Conservation (phyloP, 2,113 vertebrate genomes). For the Brachionichthys hirsutus region DNA sequence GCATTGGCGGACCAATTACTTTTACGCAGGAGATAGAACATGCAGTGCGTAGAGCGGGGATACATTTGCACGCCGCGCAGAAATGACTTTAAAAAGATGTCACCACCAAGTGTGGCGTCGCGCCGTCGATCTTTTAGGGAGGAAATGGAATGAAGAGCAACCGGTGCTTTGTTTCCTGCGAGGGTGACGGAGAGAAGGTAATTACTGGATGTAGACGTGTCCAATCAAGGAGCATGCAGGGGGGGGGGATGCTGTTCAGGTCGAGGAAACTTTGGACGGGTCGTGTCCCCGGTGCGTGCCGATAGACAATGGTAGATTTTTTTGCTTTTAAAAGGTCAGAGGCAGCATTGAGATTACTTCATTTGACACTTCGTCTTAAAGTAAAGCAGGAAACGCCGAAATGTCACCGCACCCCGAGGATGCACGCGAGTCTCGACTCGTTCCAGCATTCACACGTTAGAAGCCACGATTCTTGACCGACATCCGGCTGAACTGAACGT, state of each 20-base stretch:
- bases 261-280: not conserved
- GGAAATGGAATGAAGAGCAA: no score
- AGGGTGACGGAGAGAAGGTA: no score
- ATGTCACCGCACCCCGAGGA: slow-evolving; percentile 52
- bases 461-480: slow-evolving; percentile 3
- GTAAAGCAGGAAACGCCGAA: slow-evolving; percentile 51
- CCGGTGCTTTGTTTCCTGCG: no score
- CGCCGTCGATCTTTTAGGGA: no score
- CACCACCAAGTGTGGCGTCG: no score
- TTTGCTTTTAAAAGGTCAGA: slow-evolving; percentile 43
- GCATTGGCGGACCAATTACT: slow-evolving; percentile 53
- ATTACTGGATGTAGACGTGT: no score
- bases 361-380: slow-evolving; percentile 52
- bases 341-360: slow-evolving; percentile 36
- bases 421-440: slow-evolving; percentile 37
- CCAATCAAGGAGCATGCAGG: no score
- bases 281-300: slow-evolving; percentile 6
- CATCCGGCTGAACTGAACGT: not conserved
- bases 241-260: no score
- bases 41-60: slow-evolving; percentile 2
- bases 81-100: no score
- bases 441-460: slow-evolving; percentile 14
- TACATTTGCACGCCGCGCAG: slow-evolving; percentile 3
- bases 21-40: slow-evolving; percentile 12
- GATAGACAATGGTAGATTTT: not conserved